Evolutionary conservation across 2,797 vertebrate genomes (phyloP).

Genomic region (Lutra lutra): DNA sequence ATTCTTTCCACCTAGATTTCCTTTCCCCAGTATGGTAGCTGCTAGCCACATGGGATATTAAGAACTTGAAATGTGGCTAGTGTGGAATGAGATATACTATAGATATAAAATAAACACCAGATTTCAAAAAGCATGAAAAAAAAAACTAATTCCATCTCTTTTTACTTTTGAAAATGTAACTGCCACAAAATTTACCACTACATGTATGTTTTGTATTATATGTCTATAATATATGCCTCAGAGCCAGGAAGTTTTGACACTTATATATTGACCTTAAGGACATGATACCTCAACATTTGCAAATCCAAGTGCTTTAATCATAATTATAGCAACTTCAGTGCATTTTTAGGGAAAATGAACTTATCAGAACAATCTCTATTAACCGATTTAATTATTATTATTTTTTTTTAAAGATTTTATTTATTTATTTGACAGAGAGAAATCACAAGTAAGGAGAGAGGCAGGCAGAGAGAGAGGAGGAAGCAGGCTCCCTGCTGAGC

Average conservation of each 20-base stretch:
- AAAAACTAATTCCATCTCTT: background rate
- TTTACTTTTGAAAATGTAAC: background rate
- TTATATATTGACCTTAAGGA: background rate
- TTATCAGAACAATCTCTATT: background rate
- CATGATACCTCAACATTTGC: background rate
- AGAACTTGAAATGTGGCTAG: background rate
- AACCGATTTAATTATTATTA: background rate
- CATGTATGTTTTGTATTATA: background rate
- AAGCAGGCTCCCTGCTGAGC: too few relatives aligned
- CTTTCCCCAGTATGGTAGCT: background rate
- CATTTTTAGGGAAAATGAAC: background rate
- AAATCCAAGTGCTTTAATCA: conserved; percentile 17
- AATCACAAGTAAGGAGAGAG: too few relatives aligned
- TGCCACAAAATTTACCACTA: background rate
- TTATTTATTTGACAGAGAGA: too few relatives aligned
- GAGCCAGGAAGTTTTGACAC: background rate
- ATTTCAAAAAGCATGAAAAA: conserved; percentile 27
- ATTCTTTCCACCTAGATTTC: background rate
- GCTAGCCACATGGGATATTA: background rate
- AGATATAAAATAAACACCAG: background rate
- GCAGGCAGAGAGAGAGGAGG: too few relatives aligned
- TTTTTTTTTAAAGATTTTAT: too few relatives aligned
- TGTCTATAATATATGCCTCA: background rate
- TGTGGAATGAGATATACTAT: background rate
- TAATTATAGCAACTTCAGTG: conserved; percentile 3